Conservation (phyloP, 2,888 invertebrate genomes). For the Shargacucullia verbasci region DNA sequence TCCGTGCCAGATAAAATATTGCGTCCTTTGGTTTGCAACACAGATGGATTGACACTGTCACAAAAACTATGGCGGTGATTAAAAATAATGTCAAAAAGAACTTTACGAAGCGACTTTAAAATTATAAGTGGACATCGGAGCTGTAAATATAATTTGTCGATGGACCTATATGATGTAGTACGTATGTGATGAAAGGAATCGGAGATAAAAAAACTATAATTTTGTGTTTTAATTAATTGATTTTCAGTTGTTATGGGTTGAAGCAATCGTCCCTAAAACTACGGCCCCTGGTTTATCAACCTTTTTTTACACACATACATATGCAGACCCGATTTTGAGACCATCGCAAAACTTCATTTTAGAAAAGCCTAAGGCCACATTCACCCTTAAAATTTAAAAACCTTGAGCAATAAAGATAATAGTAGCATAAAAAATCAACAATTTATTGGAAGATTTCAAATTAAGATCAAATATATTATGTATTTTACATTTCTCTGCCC, state of each 20-base stretch:
- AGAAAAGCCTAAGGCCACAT: constrained; percentile 20
- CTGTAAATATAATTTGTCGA: no score
- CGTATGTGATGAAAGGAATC: no score
- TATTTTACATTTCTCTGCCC: no score
- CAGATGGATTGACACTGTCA: constrained; percentile 28
- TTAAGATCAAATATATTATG: constrained; percentile 3
- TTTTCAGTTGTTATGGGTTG: neutral
- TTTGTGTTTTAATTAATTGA: neutral
- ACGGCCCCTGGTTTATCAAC: constrained; percentile 12
- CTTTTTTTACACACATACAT: constrained; percentile 7
- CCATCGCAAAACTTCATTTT: constrained; percentile 27
- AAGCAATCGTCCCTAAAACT: constrained; percentile 20
- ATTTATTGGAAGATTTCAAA: constrained; percentile 5
- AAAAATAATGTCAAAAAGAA: constrained; percentile 1
- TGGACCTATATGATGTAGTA: no score
- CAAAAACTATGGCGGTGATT: constrained; percentile 26
- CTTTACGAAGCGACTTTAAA: neutral
- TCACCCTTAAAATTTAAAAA: constrained; percentile 20
- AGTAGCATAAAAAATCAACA: constrained; percentile 9
- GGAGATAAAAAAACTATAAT: no score
- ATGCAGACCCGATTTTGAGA: constrained; percentile 19
- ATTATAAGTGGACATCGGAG: neutral
- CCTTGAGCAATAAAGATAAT: constrained; percentile 23
- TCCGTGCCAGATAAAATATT: constrained; percentile 53
- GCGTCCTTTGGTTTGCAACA: constrained; percentile 23